These are phyloP conservation scores for Clistopyga incitator DNA, from an alignment of 2,888 invertebrate genomes.

Conservation along the genomic window DNA sequence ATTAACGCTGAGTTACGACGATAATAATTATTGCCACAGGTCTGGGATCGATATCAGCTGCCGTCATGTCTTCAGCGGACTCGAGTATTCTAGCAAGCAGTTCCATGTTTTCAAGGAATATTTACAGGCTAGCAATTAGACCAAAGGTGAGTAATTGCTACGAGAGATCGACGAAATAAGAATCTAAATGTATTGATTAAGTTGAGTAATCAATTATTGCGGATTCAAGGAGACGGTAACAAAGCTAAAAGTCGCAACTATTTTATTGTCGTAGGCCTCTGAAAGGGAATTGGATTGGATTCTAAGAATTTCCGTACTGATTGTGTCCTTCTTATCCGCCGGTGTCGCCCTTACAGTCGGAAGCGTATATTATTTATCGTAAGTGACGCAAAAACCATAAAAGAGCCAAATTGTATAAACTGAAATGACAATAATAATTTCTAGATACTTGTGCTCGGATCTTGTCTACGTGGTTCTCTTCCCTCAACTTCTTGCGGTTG, in stretches of 20 bases:
- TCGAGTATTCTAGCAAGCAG: constrained; percentile 90
- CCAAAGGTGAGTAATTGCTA: constrained; percentile 85
- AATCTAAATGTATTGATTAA: background rate
- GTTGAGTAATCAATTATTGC: no score
- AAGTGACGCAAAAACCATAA: constrained; percentile 72
- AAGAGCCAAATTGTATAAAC: background rate
- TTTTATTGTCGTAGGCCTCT: constrained; percentile 85
- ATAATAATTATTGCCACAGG: constrained; percentile 80
- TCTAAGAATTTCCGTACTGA: constrained; percentile 87
- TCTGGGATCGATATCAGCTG: constrained; percentile 90
- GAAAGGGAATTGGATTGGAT: constrained; percentile 89
- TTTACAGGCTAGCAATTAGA: constrained; percentile 88
- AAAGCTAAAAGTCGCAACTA: constrained; percentile 17
- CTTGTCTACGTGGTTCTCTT: constrained; percentile 90
- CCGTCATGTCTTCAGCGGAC: constrained; percentile 92
- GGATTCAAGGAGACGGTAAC: background rate
- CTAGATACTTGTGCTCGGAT: constrained; percentile 88
- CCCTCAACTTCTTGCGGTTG: constrained; percentile 89
- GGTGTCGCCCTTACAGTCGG: constrained; percentile 88
- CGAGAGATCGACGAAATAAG: background rate
- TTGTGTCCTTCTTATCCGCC: constrained; percentile 87
- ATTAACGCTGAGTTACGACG: background rate
- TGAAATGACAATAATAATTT: constrained; percentile 53
- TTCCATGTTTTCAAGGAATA: constrained; percentile 90
- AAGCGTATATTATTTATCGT: constrained; percentile 87